Evolutionary conservation across 2,888 invertebrate species (phyloP), one percentile per base, ranked within the genome.

Genomic region (Sisyra nigra): DNA sequence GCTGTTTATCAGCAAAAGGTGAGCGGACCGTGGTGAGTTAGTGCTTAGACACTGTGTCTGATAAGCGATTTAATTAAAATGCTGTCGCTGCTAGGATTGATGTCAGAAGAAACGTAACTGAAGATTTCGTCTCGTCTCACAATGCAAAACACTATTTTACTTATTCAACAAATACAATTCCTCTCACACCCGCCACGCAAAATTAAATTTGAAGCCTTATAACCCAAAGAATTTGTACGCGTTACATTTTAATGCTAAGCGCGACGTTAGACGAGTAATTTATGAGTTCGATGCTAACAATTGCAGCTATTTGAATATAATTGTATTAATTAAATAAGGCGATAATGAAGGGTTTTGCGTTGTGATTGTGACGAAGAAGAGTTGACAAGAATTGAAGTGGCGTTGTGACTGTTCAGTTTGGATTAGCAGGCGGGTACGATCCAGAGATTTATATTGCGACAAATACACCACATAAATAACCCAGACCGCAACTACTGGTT

Each of bases 41-140:
- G 58, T 55, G 60, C 60, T 29, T 54, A 33, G 58, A 60, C 62
- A 62, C 63, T 60, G 62, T 61, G 59, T 59, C 62, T 63, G 65
- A 65, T 65, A 64, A 65, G 63, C 59, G 58, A 61, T 63, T 65
- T 65, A 65, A 65, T 65, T 65, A 65, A 65, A 63, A 64, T 62
- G 60, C 62, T 62, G 63, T 63, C 65, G 58, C 55, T 53, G 47
- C 50, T 54, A 60, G 53, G 64, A 65, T 65, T 65, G 64, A 65
- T 63, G 62, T 52, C 51, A 52, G 45, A 46, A 42, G 19, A 36
- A 42, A 34, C 31, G 39, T 24, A 19, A 39, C 17, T 24, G 18
- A 39, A 39, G 13, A 19, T 13, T 19, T 39, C 19, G 19, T 13
- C 24, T 39, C 24, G 24, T 24, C 24, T 24, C 24, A 7, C 24